Percentiles rank a stretch among this genome's conserved stretches.
These are phyloP conservation scores for Cyrtodaria siliqua DNA, from an alignment of 2,888 invertebrate species.

Conservation along the genomic window DNA sequence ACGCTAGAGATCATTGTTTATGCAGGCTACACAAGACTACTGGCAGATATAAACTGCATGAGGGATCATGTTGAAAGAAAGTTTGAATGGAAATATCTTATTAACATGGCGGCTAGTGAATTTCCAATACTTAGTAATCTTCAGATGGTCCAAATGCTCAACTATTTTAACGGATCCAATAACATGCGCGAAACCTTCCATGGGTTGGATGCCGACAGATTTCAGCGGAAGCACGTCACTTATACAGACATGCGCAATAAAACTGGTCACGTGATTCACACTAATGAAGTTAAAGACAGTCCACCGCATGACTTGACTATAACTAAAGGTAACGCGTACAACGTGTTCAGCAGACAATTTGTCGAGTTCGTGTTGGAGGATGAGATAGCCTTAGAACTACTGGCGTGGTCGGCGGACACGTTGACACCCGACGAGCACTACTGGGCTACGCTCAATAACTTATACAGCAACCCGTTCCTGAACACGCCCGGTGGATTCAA, in stretches of 20 bases:
- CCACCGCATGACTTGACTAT: constrained; percentile 71
- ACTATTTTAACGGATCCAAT: constrained; percentile 75
- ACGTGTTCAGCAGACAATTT: constrained; percentile 72
- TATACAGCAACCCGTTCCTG: constrained; percentile 71
- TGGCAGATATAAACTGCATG: constrained; percentile 79
- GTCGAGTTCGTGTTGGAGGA: constrained; percentile 73
- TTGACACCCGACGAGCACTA: constrained; percentile 81
- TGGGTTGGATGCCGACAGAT: constrained; percentile 27
- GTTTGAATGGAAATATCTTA: constrained; percentile 76
- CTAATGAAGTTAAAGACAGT: constrained; percentile 39
- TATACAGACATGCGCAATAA: constrained; percentile 37
- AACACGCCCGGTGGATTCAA: constrained; percentile 73
- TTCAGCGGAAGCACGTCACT: constrained; percentile 48
- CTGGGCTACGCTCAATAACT: constrained; percentile 78
- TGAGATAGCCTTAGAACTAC: constrained; percentile 57
- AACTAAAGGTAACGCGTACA: constrained; percentile 78
- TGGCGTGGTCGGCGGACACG: constrained; percentile 74
- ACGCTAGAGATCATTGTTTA: constrained; percentile 74
- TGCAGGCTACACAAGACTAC: constrained; percentile 70
- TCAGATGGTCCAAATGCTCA: constrained; percentile 78
- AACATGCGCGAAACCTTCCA: constrained; percentile 72
- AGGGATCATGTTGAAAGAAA: constrained; percentile 59
- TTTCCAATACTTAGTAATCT: constrained; percentile 79
- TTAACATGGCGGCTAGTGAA: constrained; percentile 79
- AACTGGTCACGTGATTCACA: constrained; percentile 44